Conservation (phyloP, 1,140 invertebrate genomes). For the Hyles vespertilio region DNA sequence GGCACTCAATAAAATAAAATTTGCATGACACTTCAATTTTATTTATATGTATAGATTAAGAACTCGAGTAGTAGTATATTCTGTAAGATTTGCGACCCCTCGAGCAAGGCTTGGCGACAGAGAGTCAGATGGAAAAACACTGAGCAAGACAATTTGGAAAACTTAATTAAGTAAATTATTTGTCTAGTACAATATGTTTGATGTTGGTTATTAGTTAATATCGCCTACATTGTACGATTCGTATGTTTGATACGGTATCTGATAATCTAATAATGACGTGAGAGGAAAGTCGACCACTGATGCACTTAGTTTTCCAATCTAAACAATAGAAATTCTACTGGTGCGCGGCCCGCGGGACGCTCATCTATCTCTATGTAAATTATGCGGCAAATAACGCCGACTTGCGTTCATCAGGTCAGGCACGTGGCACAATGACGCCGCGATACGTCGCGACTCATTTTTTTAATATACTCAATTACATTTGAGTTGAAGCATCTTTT, state of each 20-base stretch:
- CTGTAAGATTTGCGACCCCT: too few species aligned
- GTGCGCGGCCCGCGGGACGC: conserved; percentile 64
- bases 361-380: conserved; percentile 74
- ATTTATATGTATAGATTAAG: too few species aligned
- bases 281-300: conserved; percentile 59
- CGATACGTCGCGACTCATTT: conserved; percentile 18
- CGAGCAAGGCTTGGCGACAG: too few species aligned
- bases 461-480: conserved; percentile 1
- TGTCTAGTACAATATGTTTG: too few species aligned
- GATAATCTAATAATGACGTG: conserved; percentile 62
- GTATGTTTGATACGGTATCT: conserved; percentile 22
- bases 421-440: conserved; percentile 35
- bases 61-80: too few species aligned
- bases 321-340: conserved; percentile 75
- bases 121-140: too few species aligned
- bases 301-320: conserved; percentile 74
- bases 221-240: neutral
- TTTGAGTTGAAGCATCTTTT: too few species aligned
- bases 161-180: too few species aligned
- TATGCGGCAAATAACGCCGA: conserved; percentile 67
- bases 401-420: conserved; percentile 59
- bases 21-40: too few species aligned
- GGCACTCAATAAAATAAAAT: too few species aligned
- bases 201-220: neutral
- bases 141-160: too few species aligned